A percentile compares a stretch with the other conserved stretches of the same genome.
Evolutionary conservation across 1,140 invertebrate genomes (phyloP).

Genomic region (Cydia fagiglandana): DNA sequence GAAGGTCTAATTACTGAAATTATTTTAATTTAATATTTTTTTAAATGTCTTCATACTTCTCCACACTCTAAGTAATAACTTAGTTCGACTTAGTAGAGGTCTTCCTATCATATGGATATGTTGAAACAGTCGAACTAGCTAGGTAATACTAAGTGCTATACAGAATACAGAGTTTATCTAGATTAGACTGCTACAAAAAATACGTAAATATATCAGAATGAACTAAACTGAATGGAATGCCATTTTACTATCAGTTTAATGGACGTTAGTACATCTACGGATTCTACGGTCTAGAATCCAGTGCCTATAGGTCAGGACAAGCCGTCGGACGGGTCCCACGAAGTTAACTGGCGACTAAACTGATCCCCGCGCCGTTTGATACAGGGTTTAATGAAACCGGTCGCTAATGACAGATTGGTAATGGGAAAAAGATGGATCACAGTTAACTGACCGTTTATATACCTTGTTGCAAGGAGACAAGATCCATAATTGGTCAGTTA

Average conservation of each 20-base stretch:
- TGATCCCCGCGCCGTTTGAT: neutral
- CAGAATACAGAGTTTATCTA: too few relatives aligned
- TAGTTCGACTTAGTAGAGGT: too few relatives aligned
- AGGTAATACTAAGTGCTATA: too few relatives aligned
- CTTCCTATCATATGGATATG: too few relatives aligned
- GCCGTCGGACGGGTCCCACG: neutral
- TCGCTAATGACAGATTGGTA: neutral
- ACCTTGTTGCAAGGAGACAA: too few relatives aligned
- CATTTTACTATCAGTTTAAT: slow-evolving; percentile 3
- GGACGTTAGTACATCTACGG: neutral
- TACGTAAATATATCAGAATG: neutral
- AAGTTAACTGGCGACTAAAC: neutral
- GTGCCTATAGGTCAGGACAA: neutral
- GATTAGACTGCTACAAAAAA: too few relatives aligned
- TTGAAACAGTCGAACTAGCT: too few relatives aligned
- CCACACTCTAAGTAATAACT: too few relatives aligned
- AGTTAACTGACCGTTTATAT: neutral
- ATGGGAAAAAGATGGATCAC: neutral
- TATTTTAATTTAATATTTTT: too few relatives aligned
- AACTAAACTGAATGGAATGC: neutral
- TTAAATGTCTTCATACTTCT: too few relatives aligned
- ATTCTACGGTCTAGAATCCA: neutral
- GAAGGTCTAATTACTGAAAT: too few relatives aligned
- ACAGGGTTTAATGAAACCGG: neutral
- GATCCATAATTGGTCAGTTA: too few relatives aligned